Base-by-base conservation (phyloP, 2,888 invertebrate species). In the Salpingus planirostris region DNA sequence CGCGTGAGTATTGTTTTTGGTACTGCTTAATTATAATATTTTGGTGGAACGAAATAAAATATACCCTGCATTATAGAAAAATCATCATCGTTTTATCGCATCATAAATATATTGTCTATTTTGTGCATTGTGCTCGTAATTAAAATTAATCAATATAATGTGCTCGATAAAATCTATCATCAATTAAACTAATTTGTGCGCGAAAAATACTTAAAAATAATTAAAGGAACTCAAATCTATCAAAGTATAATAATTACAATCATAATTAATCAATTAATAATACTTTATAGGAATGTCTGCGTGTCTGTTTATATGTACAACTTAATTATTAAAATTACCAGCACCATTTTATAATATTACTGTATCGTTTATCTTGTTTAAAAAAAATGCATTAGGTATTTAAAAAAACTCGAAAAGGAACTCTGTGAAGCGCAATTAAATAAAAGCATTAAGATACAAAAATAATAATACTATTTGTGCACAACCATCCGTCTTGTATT, bases 211-310 rank as follows among this genome's bases (percentile, higher is more conserved):
- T n/a, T n/a, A n/a, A n/a, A n/a, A n/a, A n/a, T 13, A 29, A 40
- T 26, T 40, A 30, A 36, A 52, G 49, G 50, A 54, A 52, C 49
- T 52, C 15, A 40, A 29, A 45, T 24, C 10, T 18, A 15, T 24
- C 15, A 18, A 30, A 31, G 31, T 29, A 38, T 38, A 29, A 24
- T 32, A 31, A 21, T n/a, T 26, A 15, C 13, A 38, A 10, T 31
- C 31, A 33, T 34, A 38, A 40, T 38, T 39, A 34, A 40, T 41
- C 10, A 11, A 23, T n/a, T 43, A 65, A 58, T 65, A 65, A 65
- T 65, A 65, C 65, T 65, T 62, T 51, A 46, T 62, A 64, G 63
- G 64, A 65, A 65, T 64, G 64, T 64, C 63, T 51, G 54, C 55
- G 50, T 52, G 44, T 44, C 44, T 24, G 33, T 31, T n/a, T 33